Base-by-base conservation (phyloP, 2,888 invertebrate species). In the Philonicus albiceps region DNA sequence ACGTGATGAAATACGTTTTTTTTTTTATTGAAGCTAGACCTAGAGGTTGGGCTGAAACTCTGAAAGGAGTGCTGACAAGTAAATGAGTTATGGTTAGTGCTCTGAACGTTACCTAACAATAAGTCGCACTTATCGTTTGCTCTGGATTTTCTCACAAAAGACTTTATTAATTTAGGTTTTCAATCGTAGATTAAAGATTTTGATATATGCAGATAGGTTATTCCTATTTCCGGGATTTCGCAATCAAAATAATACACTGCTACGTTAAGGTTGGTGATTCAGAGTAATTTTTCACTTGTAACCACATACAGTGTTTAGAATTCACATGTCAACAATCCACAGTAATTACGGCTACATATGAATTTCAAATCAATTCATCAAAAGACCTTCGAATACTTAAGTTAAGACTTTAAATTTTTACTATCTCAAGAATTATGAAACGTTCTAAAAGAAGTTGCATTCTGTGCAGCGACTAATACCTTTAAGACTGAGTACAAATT, bases 1-100 rank as follows among this genome's bases (percentile, higher is more conserved):
- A 64, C 78, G 78, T 43, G 78, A 43, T 78, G 78, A 78, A 78
- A 49, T 78, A 49, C n/a, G n/a, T n/a, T n/a, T n/a, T n/a, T n/a
- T 27, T 64, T 64, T 64, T 64, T 64, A 64, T 4, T 49, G 49
- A n/a, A 49, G n/a, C n/a, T n/a, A 19, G n/a, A 49, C 2, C n/a
- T n/a, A 49, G n/a, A 49, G 16, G 49, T 6, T n/a, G n/a, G 49
- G 49, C 49, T 49, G 6, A 11, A 1, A 37, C 37, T 37, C 11
- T 37, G 37, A 49, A 49, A 49, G 64, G 27, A 11, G 64, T 64
- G 64, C 19, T 64, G 64, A 64, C 64, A 64, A 19, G 64, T 27
- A 22, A 19, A 64, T 64, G 27, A 64, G 64, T 22, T 64, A 64
- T 55, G 1, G 37, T 11, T 2, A 43, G 16, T 43, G 40, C 16